A percentile compares a stretch with the other conserved stretches of the same genome.
phyloP scores from a whole-genome alignment of 2,888 invertebrate species.

The Petrolisthes manimaculis region DNA sequence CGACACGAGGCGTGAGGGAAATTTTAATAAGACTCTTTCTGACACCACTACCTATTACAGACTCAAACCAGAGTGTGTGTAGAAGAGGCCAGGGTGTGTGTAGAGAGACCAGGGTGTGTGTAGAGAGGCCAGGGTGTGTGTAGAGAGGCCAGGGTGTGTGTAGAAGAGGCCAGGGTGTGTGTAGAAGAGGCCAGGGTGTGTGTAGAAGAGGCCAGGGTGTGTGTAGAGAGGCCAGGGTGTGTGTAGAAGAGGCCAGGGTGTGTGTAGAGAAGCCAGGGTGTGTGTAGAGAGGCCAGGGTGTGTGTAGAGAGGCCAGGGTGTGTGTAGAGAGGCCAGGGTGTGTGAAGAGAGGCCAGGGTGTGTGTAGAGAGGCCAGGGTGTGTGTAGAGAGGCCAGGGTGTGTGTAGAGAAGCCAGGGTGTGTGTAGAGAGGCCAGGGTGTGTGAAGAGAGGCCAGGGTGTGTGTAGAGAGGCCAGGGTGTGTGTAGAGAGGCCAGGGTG shows the following conservation, averaged over 20 bases:
- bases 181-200: no score
- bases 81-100: no score
- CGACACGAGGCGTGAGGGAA: no score
- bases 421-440: not conserved
- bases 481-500: not conserved
- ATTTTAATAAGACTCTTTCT: not conserved
- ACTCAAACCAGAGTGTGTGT: no score
- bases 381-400: not conserved
- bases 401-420: not conserved
- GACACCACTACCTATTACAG: not conserved
- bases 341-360: not conserved
- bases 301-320: constrained; percentile 14
- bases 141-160: no score
- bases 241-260: not conserved
- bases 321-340: constrained; percentile 15
- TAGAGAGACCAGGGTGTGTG: no score
- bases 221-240: no score
- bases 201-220: not conserved
- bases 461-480: not conserved
- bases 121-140: no score
- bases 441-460: not conserved
- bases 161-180: no score
- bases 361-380: not conserved
- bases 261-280: not conserved
- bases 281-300: not conserved